phyloP scores from a whole-genome alignment of 2,888 invertebrate genomes.

The Eilema sororculum region DNA sequence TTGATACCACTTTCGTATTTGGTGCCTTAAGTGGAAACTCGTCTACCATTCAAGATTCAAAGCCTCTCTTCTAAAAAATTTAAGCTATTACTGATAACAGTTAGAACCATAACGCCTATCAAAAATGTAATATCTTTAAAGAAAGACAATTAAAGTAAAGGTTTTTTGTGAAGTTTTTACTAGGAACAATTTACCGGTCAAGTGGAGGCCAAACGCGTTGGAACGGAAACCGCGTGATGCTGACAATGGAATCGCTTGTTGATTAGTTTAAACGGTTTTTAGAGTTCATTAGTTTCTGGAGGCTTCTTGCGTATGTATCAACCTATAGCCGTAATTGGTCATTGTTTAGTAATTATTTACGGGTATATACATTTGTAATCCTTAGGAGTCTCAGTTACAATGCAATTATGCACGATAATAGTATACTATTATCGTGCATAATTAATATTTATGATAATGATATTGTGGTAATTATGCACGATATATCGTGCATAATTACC shows the following conservation, averaged over 20 bases:
- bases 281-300: conserved; percentile 26
- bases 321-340: neutral
- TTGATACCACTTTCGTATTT: too few species aligned
- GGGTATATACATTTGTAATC: neutral
- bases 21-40: too few species aligned
- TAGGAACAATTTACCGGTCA: conserved; percentile 68
- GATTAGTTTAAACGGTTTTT: conserved; percentile 31
- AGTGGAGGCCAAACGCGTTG: conserved; percentile 61
- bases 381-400: too few species aligned
- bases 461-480: too few species aligned
- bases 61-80: too few species aligned
- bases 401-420: too few species aligned
- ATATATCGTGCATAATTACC: too few species aligned
- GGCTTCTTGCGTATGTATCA: neutral
- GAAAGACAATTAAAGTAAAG: conserved; percentile 30
- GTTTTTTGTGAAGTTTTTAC: conserved; percentile 33
- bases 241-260: conserved; percentile 46
- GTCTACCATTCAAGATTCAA: too few species aligned
- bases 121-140: conserved; percentile 5
- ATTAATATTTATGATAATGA: too few species aligned
- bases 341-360: neutral
- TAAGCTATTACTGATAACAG: neutral
- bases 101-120: neutral
- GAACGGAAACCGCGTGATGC: conserved; percentile 61
- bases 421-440: too few species aligned